Base-by-base conservation (phyloP, 2,888 invertebrate species). In the Camptogramma bilineatum region DNA sequence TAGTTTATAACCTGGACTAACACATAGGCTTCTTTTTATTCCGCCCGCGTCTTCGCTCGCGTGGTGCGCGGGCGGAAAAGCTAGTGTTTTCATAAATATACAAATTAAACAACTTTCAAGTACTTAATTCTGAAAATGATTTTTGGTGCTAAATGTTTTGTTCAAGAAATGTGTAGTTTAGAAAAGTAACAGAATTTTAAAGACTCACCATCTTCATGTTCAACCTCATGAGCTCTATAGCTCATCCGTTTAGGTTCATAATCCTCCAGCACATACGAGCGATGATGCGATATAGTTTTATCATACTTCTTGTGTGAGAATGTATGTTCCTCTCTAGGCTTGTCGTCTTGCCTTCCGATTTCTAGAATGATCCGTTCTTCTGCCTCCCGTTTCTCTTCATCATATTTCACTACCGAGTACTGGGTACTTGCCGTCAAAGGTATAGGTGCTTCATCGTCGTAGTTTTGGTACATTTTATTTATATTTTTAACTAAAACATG, bases 261-360 rank as follows among this genome's bases (percentile, higher is more conserved):
- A 63, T 91, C 90, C n/a, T 93, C 91, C 46, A 93, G 71, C 62
- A 92, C 87, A 63, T 92, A 93, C 0, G 93, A 90, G 53, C 92
- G 82, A 63, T 90, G 93, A 69, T 93, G 92, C 0, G 93, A 88
- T 69, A 89, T 93, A 0, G 93, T 93, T 71, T 93, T 93, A 61
- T 93, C 93, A 58, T 93, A 93, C 70, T 93, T 93, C 77, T 93
- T 93, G 65, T 93, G 93, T 0, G 92, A 93, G 66, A 93, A 93
- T 19, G 92, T 93, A 9, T 81, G 83, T 66, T 92, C 92, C 68
- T 93, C 92, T 59, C 77, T 84, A 0, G 90, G 89, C 24, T 83
- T 89, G 1, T 93, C 93, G n/a, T 92, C 93, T 61, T 85, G 92
- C 0, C 90, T 79, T 4, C 94, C 94, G 70, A 94, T 94, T 82